These are phyloP conservation scores for Poeciliopsis presidionis DNA, from an alignment of 2,797 vertebrate species.

Conservation along the genomic window DNA sequence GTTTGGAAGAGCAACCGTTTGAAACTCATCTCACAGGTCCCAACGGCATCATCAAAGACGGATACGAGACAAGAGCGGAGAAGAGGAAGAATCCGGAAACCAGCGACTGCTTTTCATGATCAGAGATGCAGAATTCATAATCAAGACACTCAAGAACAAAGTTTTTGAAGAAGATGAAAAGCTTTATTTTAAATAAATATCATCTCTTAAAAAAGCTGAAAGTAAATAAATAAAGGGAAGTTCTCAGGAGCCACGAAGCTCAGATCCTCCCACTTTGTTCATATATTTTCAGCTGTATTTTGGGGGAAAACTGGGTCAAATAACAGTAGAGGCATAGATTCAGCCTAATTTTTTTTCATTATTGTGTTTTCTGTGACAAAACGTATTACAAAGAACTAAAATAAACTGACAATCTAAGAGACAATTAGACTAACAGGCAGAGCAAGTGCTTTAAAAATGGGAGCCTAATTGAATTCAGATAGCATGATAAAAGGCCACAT, in stretches of 20 bases:
- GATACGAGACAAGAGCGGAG: slow-evolving; percentile 49
- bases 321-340: slow-evolving; percentile 68
- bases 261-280: slow-evolving; percentile 65
- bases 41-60: slow-evolving; percentile 72
- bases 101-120: slow-evolving; percentile 34
- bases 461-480: slow-evolving; percentile 44
- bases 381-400: slow-evolving; percentile 18
- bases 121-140: slow-evolving; percentile 43
- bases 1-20: slow-evolving; percentile 75
- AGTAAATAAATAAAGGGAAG: slow-evolving; percentile 58
- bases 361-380: slow-evolving; percentile 36
- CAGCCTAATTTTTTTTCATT: slow-evolving; percentile 41
- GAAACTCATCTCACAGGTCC: slow-evolving; percentile 77
- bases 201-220: slow-evolving; percentile 20
- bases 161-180: slow-evolving; percentile 50
- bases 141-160: slow-evolving; percentile 47
- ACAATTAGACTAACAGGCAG: slow-evolving; percentile 23
- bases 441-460: slow-evolving; percentile 46
- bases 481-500: slow-evolving; percentile 37
- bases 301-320: slow-evolving; percentile 60
- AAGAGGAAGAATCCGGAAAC: slow-evolving; percentile 49
- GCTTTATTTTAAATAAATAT: slow-evolving; percentile 52
- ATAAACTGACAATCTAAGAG: slow-evolving; percentile 5
- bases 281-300: slow-evolving; percentile 52
- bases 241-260: slow-evolving; percentile 51